Evolutionary conservation across 2,888 invertebrate genomes (phyloP).

Genomic region (Torymus tubicola): DNA sequence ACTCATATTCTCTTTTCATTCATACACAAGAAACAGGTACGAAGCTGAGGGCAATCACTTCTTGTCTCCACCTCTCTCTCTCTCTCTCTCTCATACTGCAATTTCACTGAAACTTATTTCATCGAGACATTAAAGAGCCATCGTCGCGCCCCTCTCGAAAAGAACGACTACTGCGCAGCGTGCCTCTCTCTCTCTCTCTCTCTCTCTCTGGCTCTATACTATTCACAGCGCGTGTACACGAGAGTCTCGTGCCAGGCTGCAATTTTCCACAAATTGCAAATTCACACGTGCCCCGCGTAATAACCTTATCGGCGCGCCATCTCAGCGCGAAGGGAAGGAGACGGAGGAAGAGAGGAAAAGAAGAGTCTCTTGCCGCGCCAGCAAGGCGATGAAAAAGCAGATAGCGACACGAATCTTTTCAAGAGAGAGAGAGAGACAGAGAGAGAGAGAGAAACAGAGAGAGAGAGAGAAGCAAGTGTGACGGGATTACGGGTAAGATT

Average conservation of each 20-base stretch:
- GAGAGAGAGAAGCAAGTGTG: background rate
- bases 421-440: background rate
- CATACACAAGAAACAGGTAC: too few relatives aligned
- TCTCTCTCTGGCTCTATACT: too few relatives aligned
- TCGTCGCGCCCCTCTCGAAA: too few relatives aligned
- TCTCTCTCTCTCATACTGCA: too few relatives aligned
- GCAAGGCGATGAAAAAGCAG: background rate
- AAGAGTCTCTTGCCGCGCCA: background rate
- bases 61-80: too few relatives aligned
- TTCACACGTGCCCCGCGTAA: slow-evolving; percentile 27
- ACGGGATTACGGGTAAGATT: slow-evolving; percentile 21
- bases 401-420: background rate
- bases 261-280: slow-evolving; percentile 40
- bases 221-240: background rate
- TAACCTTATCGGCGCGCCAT: slow-evolving; percentile 18
- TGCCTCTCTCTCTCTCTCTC: too few relatives aligned
- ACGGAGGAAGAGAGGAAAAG: background rate
- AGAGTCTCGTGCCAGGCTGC: slow-evolving; percentile 11
- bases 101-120: too few relatives aligned
- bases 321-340: background rate
- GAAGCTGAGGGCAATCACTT: too few relatives aligned
- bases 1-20: too few relatives aligned
- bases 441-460: background rate
- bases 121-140: too few relatives aligned
- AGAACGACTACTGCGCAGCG: too few relatives aligned